These are phyloP conservation scores for Coenobita brevimanus DNA, from an alignment of 1,140 invertebrate genomes.

Conservation along the genomic window DNA sequence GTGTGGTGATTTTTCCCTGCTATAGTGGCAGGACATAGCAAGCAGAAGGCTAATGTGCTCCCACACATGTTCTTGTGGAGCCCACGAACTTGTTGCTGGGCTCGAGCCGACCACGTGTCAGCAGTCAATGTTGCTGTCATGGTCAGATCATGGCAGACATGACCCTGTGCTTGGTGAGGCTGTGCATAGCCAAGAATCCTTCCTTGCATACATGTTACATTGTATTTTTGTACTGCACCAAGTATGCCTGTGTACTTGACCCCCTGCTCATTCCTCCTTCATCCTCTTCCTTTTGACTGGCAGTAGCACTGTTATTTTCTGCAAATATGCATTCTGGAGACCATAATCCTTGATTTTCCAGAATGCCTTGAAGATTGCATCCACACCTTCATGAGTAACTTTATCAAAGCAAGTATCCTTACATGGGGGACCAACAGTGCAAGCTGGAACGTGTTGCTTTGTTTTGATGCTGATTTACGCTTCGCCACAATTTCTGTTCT, in stretches of 20 bases:
- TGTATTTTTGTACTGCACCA: background rate
- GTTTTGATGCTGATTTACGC: too few relatives aligned
- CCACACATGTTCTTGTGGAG: background rate
- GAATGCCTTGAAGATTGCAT: conserved; percentile 1
- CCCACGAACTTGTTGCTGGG: background rate
- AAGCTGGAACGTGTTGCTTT: too few relatives aligned
- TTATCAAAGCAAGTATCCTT: background rate
- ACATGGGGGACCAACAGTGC: background rate
- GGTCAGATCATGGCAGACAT: too few relatives aligned
- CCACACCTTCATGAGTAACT: background rate
- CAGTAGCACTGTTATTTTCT: background rate
- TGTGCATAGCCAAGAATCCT: too few relatives aligned
- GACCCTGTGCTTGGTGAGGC: too few relatives aligned
- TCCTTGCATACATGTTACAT: too few relatives aligned
- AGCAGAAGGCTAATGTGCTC: background rate
- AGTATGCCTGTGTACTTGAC: background rate
- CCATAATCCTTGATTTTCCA: conserved; percentile 27
- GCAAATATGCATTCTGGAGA: conserved; percentile 26
- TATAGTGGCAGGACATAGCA: too few relatives aligned
- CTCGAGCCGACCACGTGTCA: too few relatives aligned
- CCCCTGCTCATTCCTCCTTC: conserved; percentile 13
- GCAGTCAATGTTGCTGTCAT: too few relatives aligned
- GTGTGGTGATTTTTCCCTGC: conserved; percentile 4
- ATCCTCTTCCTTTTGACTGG: background rate
- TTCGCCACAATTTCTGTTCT: too few relatives aligned